A percentile compares a stretch with the other conserved stretches of the same genome.
Evolutionary conservation across 2,113 vertebrate genomes (phyloP).

Genomic region (Sorex araneus): DNA sequence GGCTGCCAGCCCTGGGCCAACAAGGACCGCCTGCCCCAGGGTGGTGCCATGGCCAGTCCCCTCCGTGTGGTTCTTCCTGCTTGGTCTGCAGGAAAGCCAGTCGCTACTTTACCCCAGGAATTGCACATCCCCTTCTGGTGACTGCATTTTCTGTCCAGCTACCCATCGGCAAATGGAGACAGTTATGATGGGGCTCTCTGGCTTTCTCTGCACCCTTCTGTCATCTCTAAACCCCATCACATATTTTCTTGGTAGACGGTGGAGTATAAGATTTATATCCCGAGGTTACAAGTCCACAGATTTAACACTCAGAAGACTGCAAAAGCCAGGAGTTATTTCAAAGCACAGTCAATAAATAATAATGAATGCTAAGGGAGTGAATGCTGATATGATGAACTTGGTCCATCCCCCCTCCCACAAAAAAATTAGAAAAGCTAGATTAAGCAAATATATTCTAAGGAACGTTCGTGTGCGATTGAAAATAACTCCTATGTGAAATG

Average conservation of each 20-base stretch:
- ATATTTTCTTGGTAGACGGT: not conserved
- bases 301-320: not conserved
- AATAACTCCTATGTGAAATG: not conserved
- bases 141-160: not conserved
- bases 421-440: not conserved
- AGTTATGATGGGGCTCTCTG: not conserved
- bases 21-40: too few species aligned
- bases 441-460: not conserved
- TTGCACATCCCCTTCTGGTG: not conserved
- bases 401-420: not conserved
- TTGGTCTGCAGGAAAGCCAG: not conserved
- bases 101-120: not conserved
- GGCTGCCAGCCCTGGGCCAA: not conserved
- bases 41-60: too few species aligned
- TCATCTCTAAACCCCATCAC: not conserved
- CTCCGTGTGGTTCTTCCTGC: not conserved
- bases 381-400: not conserved
- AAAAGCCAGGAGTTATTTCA: not conserved
- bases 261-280: not conserved
- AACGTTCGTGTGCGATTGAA: not conserved
- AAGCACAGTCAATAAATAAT: slow-evolving; percentile 13
- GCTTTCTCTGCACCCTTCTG: not conserved
- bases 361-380: not conserved
- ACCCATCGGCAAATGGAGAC: not conserved
- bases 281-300: not conserved